phyloP scores from a whole-genome alignment of 2,113 vertebrate species.

The Microcebus ravelobensis region DNA sequence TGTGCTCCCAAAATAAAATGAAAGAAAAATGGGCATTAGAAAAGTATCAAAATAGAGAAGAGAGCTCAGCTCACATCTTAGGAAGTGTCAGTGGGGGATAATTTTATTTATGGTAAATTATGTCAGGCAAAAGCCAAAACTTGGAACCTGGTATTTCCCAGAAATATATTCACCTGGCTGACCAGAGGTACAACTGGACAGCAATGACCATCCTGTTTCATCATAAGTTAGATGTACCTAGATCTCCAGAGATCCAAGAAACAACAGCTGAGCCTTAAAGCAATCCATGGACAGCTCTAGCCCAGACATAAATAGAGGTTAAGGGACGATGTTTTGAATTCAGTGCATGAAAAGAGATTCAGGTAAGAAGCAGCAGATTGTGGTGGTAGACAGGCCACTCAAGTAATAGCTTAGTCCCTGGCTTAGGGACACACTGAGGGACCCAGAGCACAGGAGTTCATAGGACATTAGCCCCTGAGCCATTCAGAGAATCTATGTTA shows the following conservation, averaged over 20 bases:
- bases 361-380: not conserved
- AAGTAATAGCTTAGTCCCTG: not conserved
- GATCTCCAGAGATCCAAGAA: not conserved
- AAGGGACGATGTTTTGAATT: not conserved
- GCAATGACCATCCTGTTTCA: not conserved
- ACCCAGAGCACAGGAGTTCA: not conserved
- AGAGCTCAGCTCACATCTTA: not conserved
- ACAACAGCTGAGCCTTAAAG: not conserved
- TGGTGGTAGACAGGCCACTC: not conserved
- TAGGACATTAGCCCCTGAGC: rapidly evolving
- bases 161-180: not conserved
- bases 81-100: not conserved
- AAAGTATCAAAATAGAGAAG: not conserved
- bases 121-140: not conserved
- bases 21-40: not conserved
- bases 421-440: not conserved
- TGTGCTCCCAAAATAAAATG: not conserved
- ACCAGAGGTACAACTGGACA: not conserved
- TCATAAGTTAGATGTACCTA: not conserved
- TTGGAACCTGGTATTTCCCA: not conserved
- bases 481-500: not conserved
- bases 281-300: not conserved
- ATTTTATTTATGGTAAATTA: not conserved
- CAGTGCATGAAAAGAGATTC: not conserved
- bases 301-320: not conserved